phyloP scores from a whole-genome alignment of 2,797 vertebrate species.

The Sorex maritimensis region DNA sequence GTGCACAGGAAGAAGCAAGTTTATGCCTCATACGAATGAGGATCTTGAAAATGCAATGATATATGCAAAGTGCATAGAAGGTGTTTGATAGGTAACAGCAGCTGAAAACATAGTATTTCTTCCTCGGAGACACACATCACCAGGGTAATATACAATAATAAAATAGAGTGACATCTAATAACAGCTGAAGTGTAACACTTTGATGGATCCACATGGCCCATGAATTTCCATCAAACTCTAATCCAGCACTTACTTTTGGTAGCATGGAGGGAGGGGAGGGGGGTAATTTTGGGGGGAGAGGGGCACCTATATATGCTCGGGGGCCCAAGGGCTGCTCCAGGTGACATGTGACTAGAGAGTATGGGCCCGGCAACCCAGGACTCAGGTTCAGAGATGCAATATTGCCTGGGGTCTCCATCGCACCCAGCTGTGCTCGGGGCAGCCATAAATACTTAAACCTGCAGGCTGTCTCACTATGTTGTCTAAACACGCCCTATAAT shows the following conservation, averaged over 20 bases:
- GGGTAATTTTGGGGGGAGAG: too few species aligned
- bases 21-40: constrained; percentile 7
- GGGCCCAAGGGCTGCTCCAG: too few species aligned
- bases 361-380: too few species aligned
- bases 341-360: too few species aligned
- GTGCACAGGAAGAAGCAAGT: background rate
- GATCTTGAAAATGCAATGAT: constrained; percentile 16
- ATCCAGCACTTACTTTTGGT: background rate
- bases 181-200: constrained; percentile 14
- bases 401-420: too few species aligned
- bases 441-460: too few species aligned
- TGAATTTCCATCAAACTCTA: constrained; percentile 25
- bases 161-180: constrained; percentile 18
- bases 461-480: background rate
- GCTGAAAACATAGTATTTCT: constrained; percentile 9
- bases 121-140: background rate
- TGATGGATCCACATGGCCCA: background rate
- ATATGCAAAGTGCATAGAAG: background rate
- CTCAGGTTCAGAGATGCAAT: too few species aligned
- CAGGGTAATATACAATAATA: background rate
- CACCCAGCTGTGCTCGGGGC: too few species aligned
- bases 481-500: background rate
- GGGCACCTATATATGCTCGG: too few species aligned
- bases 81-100: background rate
- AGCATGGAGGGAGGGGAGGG: too few species aligned